Base-by-base conservation (phyloP, 2,113 vertebrate genomes). In the Myrmecophaga tridactyla region DNA sequence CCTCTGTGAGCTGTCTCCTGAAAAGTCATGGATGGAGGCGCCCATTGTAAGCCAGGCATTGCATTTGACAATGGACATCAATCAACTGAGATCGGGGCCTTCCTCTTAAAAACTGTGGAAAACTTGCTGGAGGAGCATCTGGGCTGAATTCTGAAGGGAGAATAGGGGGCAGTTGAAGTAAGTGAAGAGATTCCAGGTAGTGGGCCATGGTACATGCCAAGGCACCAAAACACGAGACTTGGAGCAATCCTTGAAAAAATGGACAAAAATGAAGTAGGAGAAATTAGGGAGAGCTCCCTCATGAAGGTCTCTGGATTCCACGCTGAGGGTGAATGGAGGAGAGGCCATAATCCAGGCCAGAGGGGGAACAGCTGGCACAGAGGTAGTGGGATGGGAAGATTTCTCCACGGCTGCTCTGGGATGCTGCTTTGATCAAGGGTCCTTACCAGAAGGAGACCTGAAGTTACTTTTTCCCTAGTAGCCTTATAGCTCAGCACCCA, bases 1-100 rank as follows among this genome's bases (percentile, higher is more conserved):
- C 23, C 36, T 3, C 78, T 23, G 4, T n/a, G 39, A 62, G 41
- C 27, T 56, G 6, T 18, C 21, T 43, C 89, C 10, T 31, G 41
- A 41, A 46, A 70, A 56, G 46, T 46, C 4, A 46, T 6, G 1
- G 0, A 8, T 0, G 2, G 0, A 53, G 36, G 48, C 2, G 0
- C 1, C 65, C 6, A 2, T 0, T 11, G 39, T 3, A 25, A 17
- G n/a, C 23, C 70, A 63, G 41, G 58, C n/a, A 20, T 12, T 20
- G 43, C 7, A 11, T n/a, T 53, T n/a, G 34, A 36, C 27, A 23
- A 7, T 3, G 6, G 76, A 65, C 7, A 7, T 4, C 51, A 48
- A 2, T 27, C 62, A 58, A 15, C 34, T 3, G 60, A 73, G 15
- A 70, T 51, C 53, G 63, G 3, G 3, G 25, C 39, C 41, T 58